Conservation (phyloP, 2,797 vertebrate species). For the Dipus sagitta region DNA sequence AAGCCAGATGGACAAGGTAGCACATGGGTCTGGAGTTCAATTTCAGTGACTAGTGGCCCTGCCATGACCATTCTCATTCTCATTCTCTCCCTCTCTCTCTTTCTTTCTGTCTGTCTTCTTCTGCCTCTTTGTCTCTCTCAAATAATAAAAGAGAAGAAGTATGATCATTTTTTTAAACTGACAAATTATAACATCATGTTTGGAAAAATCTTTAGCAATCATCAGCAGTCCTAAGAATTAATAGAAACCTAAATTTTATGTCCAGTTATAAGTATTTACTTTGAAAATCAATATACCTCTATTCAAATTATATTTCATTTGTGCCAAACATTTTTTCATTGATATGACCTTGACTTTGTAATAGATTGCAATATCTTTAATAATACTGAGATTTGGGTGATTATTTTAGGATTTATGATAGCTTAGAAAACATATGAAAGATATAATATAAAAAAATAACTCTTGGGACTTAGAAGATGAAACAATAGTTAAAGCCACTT, state of each 20-base stretch:
- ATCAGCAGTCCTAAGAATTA: constrained; percentile 35
- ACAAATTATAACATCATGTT: not conserved
- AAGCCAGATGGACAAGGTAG: too few species aligned
- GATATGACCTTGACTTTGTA: not conserved
- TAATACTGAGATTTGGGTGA: not conserved
- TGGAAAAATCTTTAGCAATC: not conserved
- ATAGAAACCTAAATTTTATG: not conserved
- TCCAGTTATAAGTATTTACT: not conserved
- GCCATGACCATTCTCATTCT: too few species aligned
- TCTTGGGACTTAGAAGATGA: too few species aligned
- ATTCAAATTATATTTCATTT: constrained; percentile 34
- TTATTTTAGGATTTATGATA: not conserved
- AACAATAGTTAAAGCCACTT: too few species aligned
- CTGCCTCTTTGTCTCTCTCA: too few species aligned
- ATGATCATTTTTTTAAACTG: not conserved
- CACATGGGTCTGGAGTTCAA: too few species aligned
- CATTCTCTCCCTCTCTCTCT: too few species aligned
- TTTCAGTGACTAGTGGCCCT: too few species aligned
- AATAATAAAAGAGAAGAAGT: not conserved
- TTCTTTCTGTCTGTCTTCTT: too few species aligned
- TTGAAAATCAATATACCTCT: not conserved
- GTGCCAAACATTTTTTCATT: constrained; percentile 23
- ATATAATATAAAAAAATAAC: not conserved
- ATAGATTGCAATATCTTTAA: constrained; percentile 25
- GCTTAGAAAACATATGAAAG: constrained; percentile 18